These are phyloP conservation scores for Aspidapion aeneum DNA, from an alignment of 2,888 invertebrate species.

Conservation along the genomic window DNA sequence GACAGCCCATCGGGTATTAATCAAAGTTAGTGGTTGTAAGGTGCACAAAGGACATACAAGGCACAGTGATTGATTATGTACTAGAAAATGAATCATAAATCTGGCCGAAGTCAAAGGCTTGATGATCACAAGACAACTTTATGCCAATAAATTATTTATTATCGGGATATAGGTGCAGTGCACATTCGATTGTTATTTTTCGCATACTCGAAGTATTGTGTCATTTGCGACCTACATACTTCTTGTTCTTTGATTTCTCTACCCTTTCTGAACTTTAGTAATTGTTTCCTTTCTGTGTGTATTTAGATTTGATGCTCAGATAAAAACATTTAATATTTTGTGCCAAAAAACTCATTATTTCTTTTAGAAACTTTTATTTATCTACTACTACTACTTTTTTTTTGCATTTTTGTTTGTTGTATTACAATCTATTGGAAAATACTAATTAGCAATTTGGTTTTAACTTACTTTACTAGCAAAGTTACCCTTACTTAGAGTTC, in stretches of 20 bases:
- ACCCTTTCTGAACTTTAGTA: too few relatives aligned
- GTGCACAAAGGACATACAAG: constrained; percentile 23
- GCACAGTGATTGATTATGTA: constrained; percentile 27
- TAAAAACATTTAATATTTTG: too few relatives aligned
- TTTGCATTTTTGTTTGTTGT: too few relatives aligned
- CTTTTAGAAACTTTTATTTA: too few relatives aligned
- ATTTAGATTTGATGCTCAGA: too few relatives aligned
- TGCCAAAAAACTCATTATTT: too few relatives aligned
- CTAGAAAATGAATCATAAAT: constrained; percentile 33
- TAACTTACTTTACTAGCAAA: too few relatives aligned
- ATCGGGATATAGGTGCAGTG: constrained; percentile 22
- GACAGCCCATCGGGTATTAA: constrained; percentile 26
- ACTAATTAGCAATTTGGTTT: too few relatives aligned
- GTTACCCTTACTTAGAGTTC: too few relatives aligned
- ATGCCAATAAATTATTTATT: constrained; percentile 34
- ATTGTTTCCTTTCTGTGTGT: too few relatives aligned
- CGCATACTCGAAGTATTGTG: neutral
- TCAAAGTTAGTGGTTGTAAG: constrained; percentile 23
- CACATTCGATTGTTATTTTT: constrained; percentile 4
- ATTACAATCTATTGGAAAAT: too few relatives aligned
- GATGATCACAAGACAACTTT: constrained; percentile 28
- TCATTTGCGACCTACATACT: neutral
- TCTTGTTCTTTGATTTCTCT: neutral
- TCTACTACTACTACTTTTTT: too few relatives aligned
- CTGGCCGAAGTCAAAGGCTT: constrained; percentile 22